Base-by-base conservation (phyloP, 1,140 invertebrate species). In the Chymomyza costata region DNA sequence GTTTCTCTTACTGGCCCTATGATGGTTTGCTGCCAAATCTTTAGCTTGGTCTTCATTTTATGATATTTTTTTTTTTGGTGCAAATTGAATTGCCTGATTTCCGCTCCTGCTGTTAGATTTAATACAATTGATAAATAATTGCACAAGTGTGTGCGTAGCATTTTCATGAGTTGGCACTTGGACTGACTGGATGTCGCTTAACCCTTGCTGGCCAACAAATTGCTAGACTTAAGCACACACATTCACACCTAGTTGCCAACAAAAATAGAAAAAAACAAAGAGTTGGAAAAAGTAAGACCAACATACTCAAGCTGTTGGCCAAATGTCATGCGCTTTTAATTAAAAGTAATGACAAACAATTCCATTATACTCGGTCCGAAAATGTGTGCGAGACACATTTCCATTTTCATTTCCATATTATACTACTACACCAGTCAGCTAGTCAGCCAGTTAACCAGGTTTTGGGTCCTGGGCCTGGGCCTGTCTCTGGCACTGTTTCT, bases 261-360 rank as follows among this genome's bases (percentile, higher is more conserved):
- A 76, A 70, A 63, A 52, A 28, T 8, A 8, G 18, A 8, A 38
- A 32, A 46, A 34, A 19, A 39, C 41, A 15, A 44, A n/a, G 14
- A 13, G n/a, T n/a, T n/a, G n/a, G 6, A 21, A 38, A 47, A 35
- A 41, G 44, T 48, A 34, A 41, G 34, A 35, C 25, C 56, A 41
- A 63, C 35, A 5, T 10, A 73, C 68, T 74, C 69, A 65, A 65
- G 49, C 40, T 46, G 59, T 64, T 61, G 62, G 65, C 64, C 65
- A 82, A 82, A 82, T 71, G 80, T 73, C 82, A 73, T 82, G 65
- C 80, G 70, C 80, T 70, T 82, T 82, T 82, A 82, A 82, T 82
- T 82, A 82, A 82, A 82, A 82, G 80, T 82, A 82, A 82, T 82
- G 80, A 82, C 80, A 82, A 68, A 82, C 78, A 82, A 80, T 82